A percentile compares a stretch with the other conserved stretches of the same genome.
phyloP scores from a whole-genome alignment of 2,888 invertebrate genomes.

The Bellardia pandia region DNA sequence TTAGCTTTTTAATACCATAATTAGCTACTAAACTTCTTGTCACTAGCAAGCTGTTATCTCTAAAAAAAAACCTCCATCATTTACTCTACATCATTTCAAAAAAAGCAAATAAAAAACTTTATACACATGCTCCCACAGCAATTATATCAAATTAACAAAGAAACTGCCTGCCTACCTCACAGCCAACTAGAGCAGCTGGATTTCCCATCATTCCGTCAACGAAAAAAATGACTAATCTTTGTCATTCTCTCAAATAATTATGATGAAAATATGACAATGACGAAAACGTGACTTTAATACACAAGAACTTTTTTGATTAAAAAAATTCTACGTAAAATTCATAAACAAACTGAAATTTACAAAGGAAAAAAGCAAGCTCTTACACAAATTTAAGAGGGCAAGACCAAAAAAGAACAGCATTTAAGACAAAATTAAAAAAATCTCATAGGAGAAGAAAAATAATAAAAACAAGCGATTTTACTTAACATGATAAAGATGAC shows the following conservation, averaged over 20 bases:
- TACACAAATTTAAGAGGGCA: conserved; percentile 10
- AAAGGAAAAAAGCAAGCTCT: conserved; percentile 4
- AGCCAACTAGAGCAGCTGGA: background rate
- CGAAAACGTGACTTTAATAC: conserved; percentile 59
- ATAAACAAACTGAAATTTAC: conserved; percentile 6
- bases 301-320: conserved; percentile 12
- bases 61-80: background rate
- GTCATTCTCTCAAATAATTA: conserved; percentile 19
- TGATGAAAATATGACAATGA: conserved; percentile 53
- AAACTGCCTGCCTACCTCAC: background rate
- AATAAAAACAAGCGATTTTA: background rate
- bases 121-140: conserved; percentile 28
- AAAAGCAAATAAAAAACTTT: background rate
- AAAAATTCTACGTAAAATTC: conserved; percentile 29
- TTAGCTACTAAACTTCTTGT: background rate
- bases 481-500: background rate
- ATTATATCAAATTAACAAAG: conserved; percentile 52
- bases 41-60: too few species aligned
- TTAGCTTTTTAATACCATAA: too few species aligned
- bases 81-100: conserved; percentile 9
- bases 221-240: conserved; percentile 38
- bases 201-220: conserved; percentile 14
- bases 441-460: background rate
- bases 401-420: conserved; percentile 24
- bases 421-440: conserved; percentile 27